A percentile compares a stretch with the other conserved stretches of the same genome.
Evolutionary conservation across 2,797 vertebrate species (phyloP).

Genomic region (Sebastes hubbsi): DNA sequence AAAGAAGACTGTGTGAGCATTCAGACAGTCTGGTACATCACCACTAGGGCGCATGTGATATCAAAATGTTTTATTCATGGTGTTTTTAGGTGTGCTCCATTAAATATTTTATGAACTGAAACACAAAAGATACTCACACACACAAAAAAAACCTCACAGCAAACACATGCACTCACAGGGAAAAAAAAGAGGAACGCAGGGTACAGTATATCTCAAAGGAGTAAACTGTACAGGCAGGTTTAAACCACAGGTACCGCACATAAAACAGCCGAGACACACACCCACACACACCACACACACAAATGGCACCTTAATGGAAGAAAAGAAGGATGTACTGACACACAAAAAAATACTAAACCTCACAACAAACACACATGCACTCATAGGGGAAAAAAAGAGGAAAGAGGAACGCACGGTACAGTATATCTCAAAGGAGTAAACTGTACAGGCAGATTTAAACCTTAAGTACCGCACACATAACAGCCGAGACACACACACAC

Average conservation of each 20-base stretch:
- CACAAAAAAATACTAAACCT: neutral
- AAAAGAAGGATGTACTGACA: constrained; percentile 16
- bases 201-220: constrained; percentile 39
- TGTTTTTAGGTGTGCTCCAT: constrained; percentile 58
- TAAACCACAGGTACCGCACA: constrained; percentile 39
- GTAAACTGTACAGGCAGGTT: constrained; percentile 40
- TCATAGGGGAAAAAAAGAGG: constrained; percentile 4
- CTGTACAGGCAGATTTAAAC: constrained; percentile 42
- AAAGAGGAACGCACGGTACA: constrained; percentile 1
- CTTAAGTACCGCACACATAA: constrained; percentile 40
- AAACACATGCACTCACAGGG: constrained; percentile 54
- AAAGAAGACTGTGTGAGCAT: constrained; percentile 48
- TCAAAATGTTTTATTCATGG: constrained; percentile 69
- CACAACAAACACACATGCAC: constrained; percentile 59
- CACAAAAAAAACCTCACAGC: constrained; percentile 28
- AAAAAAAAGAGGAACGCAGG: neutral
- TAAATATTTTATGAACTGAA: constrained; percentile 72
- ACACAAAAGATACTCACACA: constrained; percentile 52
- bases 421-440: constrained; percentile 43
- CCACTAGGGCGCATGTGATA: constrained; percentile 58
- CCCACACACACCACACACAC: constrained; percentile 17
- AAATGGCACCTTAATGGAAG: constrained; percentile 60
- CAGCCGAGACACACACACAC: constrained; percentile 26
- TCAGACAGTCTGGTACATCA: constrained; percentile 45
- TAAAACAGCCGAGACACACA: constrained; percentile 42